These are phyloP conservation scores for Melangyna quadrimaculata DNA, from an alignment of 2,888 invertebrate genomes.

Conservation along the genomic window DNA sequence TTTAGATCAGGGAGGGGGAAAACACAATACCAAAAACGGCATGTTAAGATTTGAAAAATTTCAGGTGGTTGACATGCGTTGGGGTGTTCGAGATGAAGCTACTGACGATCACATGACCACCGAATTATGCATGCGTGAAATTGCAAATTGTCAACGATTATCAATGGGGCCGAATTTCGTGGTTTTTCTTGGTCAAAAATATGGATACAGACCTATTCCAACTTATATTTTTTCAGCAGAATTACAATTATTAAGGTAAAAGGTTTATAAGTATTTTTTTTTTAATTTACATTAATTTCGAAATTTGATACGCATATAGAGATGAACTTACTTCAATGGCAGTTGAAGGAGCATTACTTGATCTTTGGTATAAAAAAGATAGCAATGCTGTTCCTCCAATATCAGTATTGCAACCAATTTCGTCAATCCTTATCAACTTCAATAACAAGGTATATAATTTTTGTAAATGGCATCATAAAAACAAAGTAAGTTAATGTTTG, in stretches of 20 bases:
- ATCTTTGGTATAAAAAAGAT: slow-evolving; percentile 98
- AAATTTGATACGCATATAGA: no score
- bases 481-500: background rate
- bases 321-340: slow-evolving; percentile 92
- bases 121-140: slow-evolving; percentile 98
- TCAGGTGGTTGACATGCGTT: slow-evolving; percentile 98
- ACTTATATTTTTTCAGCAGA: slow-evolving; percentile 96
- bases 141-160: slow-evolving; percentile 97
- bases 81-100: slow-evolving; percentile 99
- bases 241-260: slow-evolving; percentile 86
- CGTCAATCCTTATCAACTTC: slow-evolving; percentile 97
- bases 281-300: no score
- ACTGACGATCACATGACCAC: slow-evolving; percentile 99
- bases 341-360: slow-evolving; percentile 90
- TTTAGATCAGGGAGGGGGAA: no score
- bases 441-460: slow-evolving; percentile 90
- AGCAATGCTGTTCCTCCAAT: slow-evolving; percentile 97
- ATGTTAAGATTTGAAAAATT: no score
- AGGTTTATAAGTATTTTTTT: background rate
- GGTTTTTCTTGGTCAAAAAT: slow-evolving; percentile 98
- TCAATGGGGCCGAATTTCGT: slow-evolving; percentile 99
- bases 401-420: slow-evolving; percentile 97
- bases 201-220: slow-evolving; percentile 98
- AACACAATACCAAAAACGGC: no score
- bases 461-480: background rate